These are phyloP conservation scores for Eupsilia transversa DNA, from an alignment of 2,888 invertebrate genomes.

Conservation along the genomic window DNA sequence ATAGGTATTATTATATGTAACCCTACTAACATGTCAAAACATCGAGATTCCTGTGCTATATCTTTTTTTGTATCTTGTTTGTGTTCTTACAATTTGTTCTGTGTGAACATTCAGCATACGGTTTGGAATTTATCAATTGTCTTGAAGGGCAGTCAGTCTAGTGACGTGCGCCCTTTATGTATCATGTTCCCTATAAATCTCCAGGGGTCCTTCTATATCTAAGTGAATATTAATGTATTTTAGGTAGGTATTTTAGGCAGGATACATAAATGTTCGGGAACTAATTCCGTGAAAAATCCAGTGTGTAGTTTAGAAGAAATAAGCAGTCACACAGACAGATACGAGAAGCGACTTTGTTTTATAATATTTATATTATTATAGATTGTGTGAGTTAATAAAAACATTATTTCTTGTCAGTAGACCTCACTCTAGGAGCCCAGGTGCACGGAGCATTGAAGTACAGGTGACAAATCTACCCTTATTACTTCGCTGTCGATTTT, in stretches of 20 bases:
- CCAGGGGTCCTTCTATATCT: no score
- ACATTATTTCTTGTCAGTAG: conserved; percentile 19
- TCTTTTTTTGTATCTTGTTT: no score
- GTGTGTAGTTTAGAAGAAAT: not conserved
- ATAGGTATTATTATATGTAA: no score
- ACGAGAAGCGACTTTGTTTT: not conserved
- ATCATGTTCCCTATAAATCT: no score
- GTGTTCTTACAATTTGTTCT: no score
- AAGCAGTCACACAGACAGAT: not conserved
- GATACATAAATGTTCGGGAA: no score
- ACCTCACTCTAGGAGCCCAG: conserved; percentile 37
- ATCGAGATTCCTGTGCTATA: not conserved
- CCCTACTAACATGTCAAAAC: not conserved
- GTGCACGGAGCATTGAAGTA: conserved; percentile 49
- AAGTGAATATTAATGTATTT: not conserved
- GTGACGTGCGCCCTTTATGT: no score
- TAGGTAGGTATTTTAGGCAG: no score
- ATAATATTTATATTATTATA: not conserved
- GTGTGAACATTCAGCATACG: no score
- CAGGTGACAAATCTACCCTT: conserved; percentile 58
- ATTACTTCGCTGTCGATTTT: conserved; percentile 57
- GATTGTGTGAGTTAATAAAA: conserved; percentile 13
- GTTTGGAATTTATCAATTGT: no score
- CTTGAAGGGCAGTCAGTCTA: no score
- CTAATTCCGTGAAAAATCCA: no score